Evolutionary conservation across 2,113 vertebrate species (phyloP), one percentile per base, ranked within the genome.

Genomic region (Glareola pratincola): DNA sequence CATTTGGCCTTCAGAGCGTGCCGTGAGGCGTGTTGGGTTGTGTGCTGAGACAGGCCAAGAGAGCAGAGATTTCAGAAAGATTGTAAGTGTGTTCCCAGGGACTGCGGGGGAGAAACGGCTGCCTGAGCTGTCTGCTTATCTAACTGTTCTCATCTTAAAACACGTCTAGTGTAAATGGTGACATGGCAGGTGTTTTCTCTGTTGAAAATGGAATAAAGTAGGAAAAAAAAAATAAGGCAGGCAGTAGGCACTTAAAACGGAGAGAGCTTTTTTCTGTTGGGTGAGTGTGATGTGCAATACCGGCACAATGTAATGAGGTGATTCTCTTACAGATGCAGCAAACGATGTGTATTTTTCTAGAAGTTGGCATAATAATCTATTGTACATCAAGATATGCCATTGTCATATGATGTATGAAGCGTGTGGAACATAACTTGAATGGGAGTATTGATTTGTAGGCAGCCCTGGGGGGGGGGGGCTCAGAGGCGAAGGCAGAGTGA

Each of bases 341-440:
- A 5, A 50, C 60, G 64, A 54, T 60, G 29, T 45, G n/a, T 47
- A 11, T 48, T 94, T 84, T 50, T n/a, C 36, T 66, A 93, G 73
- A 50, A 73, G 16, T 0, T 91, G 84, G 30, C 43, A 12, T 36
- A 22, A 6, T 43, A 20, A 68, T n/a, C 39, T 36, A 0, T 62
- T 62, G 57, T 53, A 15, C 32, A 12, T 13, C 24, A 22, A 76
- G 85, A 12, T 12, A 4, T 12, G 13, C 29, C 47, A 1, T 7
- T 62, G 43, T 30, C n/a, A 20, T 5, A 10, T 0, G 0, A 4
- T 27, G 18, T 10, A 9, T 59, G 37, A 54, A 57, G 32, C 2
- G 2, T 30, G 32, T 69, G 57, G 53, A 48, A 3, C 9, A 6
- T 10, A n/a, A 45, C 26, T 24, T 22, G 54, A 14, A 12, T 32